Conservation (phyloP, 1,140 invertebrate genomes). For the Drosophila littoralis region DNA sequence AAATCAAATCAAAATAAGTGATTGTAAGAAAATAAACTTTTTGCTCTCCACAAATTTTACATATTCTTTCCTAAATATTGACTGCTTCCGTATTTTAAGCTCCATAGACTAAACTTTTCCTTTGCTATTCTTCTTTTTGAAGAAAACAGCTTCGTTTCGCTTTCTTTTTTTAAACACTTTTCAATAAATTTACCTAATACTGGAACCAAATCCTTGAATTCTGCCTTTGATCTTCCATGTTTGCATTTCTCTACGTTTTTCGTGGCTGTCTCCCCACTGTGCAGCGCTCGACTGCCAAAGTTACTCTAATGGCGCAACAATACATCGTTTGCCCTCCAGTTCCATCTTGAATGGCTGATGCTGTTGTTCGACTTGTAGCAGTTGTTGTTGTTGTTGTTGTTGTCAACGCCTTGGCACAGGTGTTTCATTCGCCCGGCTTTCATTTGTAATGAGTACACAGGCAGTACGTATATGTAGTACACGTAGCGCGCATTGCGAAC, state of each 20-base stretch:
- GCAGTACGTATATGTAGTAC: conserved; percentile 21
- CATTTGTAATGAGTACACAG: conserved; percentile 66
- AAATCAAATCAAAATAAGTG: no score
- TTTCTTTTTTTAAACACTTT: no score
- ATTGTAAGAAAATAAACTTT: no score
- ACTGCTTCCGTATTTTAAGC: no score
- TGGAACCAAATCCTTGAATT: no score
- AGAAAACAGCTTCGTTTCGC: background rate
- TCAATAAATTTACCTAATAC: no score
- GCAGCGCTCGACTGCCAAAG: conserved; percentile 30
- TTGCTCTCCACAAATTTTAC: no score
- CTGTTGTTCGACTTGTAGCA: background rate
- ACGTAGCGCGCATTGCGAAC: conserved; percentile 67
- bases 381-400: conserved; percentile 29
- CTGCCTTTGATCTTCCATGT: background rate
- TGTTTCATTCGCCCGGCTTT: conserved; percentile 55
- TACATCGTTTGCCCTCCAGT: conserved; percentile 41
- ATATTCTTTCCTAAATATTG: no score
- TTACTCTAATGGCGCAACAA: conserved; percentile 52
- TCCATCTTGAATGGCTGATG: conserved; percentile 25
- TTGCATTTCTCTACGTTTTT: background rate
- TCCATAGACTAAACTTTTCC: no score
- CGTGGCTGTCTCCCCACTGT: conserved; percentile 1
- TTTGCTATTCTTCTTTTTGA: background rate
- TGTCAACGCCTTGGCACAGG: conserved; percentile 69